phyloP scores from a whole-genome alignment of 2,113 vertebrate species.

The Nycticebus coucang region DNA sequence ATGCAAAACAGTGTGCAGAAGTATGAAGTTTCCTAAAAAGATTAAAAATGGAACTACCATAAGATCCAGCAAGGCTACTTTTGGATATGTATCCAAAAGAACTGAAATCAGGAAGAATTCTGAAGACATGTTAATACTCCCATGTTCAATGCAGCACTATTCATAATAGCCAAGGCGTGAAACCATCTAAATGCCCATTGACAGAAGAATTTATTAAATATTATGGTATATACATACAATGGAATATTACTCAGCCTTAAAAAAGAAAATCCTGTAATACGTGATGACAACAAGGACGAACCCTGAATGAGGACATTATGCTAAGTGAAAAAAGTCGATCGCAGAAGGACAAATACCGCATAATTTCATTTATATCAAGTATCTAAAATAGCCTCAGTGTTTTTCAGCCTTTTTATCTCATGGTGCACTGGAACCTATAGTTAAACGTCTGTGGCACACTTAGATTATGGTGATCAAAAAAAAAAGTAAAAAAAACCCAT shows the following conservation, averaged over 20 bases:
- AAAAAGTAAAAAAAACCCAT: too few relatives aligned
- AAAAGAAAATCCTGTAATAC: neutral
- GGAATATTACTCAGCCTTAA: neutral
- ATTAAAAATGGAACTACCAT: neutral
- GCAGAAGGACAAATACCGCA: neutral
- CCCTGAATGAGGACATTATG: neutral
- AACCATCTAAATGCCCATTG: neutral
- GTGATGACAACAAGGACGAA: neutral
- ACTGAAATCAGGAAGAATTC: neutral
- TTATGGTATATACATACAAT: neutral
- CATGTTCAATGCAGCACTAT: too few relatives aligned
- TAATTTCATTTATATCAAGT: neutral
- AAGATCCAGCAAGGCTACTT: neutral
- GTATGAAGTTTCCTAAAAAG: neutral
- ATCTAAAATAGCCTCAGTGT: neutral
- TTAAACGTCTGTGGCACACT: too few relatives aligned
- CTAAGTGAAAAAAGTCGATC: neutral
- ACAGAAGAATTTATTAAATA: neutral
- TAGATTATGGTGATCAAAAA: too few relatives aligned
- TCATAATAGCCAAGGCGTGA: neutral
- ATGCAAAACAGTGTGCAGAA: neutral
- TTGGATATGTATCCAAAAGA: neutral
- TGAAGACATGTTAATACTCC: neutral
- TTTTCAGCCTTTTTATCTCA: too few relatives aligned
- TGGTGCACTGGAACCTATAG: too few relatives aligned